These are phyloP conservation scores for Scaptomyza pallida DNA, from an alignment of 1,140 invertebrate species.

Conservation along the genomic window DNA sequence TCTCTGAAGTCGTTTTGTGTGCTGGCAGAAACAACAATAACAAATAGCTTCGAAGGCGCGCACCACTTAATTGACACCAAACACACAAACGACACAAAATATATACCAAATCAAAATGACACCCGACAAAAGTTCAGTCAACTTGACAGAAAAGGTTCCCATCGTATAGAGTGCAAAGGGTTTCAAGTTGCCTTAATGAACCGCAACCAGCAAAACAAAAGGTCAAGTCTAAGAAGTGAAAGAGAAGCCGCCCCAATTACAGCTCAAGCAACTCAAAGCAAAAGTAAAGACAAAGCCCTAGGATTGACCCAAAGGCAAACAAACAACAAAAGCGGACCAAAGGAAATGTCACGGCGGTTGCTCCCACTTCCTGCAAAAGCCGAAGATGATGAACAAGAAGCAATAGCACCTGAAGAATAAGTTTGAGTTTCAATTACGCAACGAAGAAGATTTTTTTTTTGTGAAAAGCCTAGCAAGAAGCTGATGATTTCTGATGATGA, in stretches of 20 bases:
- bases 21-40: conserved; percentile 44
- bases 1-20: conserved; percentile 62
- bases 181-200: conserved; percentile 80
- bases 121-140: conserved; percentile 19
- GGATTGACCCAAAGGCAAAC: conserved; percentile 26
- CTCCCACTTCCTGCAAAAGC: conserved; percentile 69
- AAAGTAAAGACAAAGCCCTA: conserved; percentile 31
- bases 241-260: conserved; percentile 37
- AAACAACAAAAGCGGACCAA: conserved; percentile 48
- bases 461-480: conserved; percentile 43
- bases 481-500: conserved; percentile 15
- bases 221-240: conserved; percentile 68
- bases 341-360: conserved; percentile 78
- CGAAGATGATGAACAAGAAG: conserved; percentile 29
- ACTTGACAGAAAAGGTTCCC: conserved; percentile 58
- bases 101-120: conserved; percentile 17
- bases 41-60: conserved; percentile 59
- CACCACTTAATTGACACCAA: conserved; percentile 28
- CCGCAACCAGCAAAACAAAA: conserved; percentile 65
- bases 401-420: conserved; percentile 9
- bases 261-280: conserved; percentile 44
- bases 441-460: conserved; percentile 13
- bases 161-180: conserved; percentile 56
- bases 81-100: conserved; percentile 1
- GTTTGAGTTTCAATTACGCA: conserved; percentile 62